These are phyloP conservation scores for Lateolabrax maculatus DNA, from an alignment of 2,797 vertebrate genomes.

Conservation along the genomic window DNA sequence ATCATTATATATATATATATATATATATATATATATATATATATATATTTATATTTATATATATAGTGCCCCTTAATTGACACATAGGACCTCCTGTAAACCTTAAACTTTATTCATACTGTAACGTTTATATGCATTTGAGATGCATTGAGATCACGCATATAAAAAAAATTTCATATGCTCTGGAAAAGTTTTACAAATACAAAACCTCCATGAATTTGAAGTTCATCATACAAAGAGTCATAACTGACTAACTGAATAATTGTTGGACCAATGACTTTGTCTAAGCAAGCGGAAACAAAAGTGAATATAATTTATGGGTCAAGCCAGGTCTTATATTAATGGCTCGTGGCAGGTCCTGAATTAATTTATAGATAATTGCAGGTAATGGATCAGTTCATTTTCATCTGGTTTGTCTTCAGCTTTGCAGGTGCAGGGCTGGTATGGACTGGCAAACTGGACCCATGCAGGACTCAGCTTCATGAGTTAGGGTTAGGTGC, in stretches of 20 bases:
- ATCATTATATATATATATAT: neutral
- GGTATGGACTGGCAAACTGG: neutral
- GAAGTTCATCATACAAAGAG: too few relatives aligned
- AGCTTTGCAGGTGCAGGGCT: too few relatives aligned
- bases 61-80: conserved; percentile 10
- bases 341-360: neutral
- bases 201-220: too few relatives aligned
- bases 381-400: neutral
- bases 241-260: too few relatives aligned
- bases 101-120: neutral
- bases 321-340: neutral
- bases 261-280: too few relatives aligned
- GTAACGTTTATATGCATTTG: neutral
- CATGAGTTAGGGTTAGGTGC: too few relatives aligned
- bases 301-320: too few relatives aligned
- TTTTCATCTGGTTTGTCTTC: neutral
- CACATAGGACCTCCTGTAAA: neutral
- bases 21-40: neutral
- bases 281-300: too few relatives aligned
- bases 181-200: too few relatives aligned
- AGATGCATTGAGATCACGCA: too few relatives aligned
- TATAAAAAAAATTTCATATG: too few relatives aligned
- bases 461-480: neutral
- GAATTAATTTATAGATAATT: neutral
- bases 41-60: neutral